phyloP scores from a whole-genome alignment of 2,797 vertebrate species.

The Loriculus beryllinus region DNA sequence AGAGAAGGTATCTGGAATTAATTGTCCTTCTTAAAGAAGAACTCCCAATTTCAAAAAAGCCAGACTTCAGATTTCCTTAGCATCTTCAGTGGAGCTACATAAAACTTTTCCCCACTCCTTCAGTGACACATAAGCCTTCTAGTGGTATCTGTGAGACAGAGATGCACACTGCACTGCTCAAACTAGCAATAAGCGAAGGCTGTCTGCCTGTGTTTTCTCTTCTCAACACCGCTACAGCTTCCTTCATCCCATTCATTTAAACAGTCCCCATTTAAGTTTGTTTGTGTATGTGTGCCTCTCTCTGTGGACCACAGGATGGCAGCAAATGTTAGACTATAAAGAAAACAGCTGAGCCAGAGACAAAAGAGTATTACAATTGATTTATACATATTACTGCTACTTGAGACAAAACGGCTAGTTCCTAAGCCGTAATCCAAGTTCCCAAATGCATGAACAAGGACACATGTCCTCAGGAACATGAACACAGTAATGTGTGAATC shows the following conservation, averaged over 20 bases:
- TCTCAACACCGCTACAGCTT: neutral
- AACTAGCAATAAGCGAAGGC: neutral
- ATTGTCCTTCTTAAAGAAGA: neutral
- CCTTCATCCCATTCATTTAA: neutral
- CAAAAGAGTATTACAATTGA: neutral
- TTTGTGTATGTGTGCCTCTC: constrained; percentile 17
- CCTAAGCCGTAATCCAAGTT: neutral
- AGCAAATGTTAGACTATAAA: constrained; percentile 54
- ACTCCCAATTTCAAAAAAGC: neutral
- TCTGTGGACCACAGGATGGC: constrained; percentile 57
- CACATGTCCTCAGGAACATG: neutral
- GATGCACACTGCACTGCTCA: neutral
- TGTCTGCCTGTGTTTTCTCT: neutral
- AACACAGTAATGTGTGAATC: neutral
- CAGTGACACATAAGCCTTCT: neutral
- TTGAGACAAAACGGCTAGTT: neutral
- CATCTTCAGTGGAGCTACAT: neutral
- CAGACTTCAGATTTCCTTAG: neutral
- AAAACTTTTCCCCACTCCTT: neutral
- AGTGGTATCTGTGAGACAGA: neutral
- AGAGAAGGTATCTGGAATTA: neutral
- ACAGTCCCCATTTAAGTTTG: neutral
- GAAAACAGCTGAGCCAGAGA: neutral
- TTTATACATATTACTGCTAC: neutral
- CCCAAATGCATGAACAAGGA: neutral